These are phyloP conservation scores for Achatina immaculata DNA, from an alignment of 1,140 invertebrate genomes.

Conservation along the genomic window DNA sequence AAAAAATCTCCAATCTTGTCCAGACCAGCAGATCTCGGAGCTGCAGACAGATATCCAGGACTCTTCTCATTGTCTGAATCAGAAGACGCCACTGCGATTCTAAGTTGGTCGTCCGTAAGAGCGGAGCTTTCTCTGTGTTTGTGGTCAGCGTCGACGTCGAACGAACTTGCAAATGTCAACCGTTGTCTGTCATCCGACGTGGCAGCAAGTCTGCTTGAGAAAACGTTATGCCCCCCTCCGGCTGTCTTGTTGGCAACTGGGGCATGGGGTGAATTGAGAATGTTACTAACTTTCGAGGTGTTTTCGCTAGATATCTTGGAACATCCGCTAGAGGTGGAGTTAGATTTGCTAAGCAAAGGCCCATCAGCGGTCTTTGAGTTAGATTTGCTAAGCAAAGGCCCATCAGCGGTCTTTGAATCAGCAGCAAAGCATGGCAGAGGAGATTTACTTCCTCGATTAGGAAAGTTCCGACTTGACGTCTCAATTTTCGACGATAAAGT, in stretches of 20 bases:
- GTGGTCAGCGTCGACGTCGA: neutral
- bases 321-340: too few species aligned
- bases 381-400: too few species aligned
- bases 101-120: neutral
- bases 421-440: too few species aligned
- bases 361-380: too few species aligned
- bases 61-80: conserved; percentile 19
- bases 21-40: neutral
- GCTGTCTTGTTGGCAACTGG: neutral
- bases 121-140: neutral
- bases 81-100: neutral
- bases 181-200: neutral
- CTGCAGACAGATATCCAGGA: neutral
- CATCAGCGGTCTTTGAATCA: too few species aligned
- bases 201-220: neutral
- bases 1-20: conserved; percentile 34
- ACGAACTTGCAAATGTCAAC: neutral
- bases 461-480: neutral
- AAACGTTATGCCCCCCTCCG: neutral
- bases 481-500: neutral
- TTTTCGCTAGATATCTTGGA: neutral
- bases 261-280: neutral
- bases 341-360: too few species aligned
- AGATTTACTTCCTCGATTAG: neutral
- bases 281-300: neutral